Conservation (phyloP, 23 tunicate species). For the Phallusia fumigata region DNA sequence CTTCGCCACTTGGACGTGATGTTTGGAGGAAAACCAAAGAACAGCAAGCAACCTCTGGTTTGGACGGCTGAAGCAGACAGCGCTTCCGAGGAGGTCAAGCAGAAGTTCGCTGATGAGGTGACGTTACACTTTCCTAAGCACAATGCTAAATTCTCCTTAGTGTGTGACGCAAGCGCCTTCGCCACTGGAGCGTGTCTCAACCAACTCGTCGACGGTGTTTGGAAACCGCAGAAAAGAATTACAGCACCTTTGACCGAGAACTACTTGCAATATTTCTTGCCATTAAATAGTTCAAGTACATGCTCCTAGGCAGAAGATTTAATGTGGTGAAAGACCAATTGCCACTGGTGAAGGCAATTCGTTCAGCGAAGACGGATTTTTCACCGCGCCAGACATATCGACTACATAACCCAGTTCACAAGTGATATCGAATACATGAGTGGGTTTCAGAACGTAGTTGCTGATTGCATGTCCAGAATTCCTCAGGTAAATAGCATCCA, state of each 20-base stretch:
- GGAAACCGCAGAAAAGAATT: slow-evolving; percentile 12
- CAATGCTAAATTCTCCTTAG: neutral
- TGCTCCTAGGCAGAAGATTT: slow-evolving; percentile 10
- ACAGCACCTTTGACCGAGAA: slow-evolving; percentile 22
- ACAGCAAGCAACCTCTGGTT: neutral
- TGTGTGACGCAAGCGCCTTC: neutral
- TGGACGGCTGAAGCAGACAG: neutral
- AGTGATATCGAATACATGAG: neutral
- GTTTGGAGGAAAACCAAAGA: neutral
- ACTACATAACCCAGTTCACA: slow-evolving; percentile 17
- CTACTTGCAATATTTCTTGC: slow-evolving; percentile 3
- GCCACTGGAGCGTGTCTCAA: slow-evolving; percentile 13
- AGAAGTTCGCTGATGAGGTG: neutral
- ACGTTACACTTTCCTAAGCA: neutral
- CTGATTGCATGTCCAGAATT: slow-evolving; percentile 8
- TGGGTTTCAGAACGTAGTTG: slow-evolving; percentile 14
- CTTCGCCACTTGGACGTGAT: neutral
- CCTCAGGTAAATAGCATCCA: neutral
- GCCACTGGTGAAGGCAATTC: slow-evolving; percentile 20
- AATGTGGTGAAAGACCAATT: slow-evolving; percentile 17
- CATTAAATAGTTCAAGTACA: slow-evolving; percentile 7
- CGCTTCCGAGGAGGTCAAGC: neutral
- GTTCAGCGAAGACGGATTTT: neutral
- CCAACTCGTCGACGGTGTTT: slow-evolving; percentile 6
- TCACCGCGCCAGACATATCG: slow-evolving; percentile 27